A percentile compares a stretch with the other conserved stretches of the same genome.
Evolutionary conservation across 2,113 vertebrate species (phyloP).

Genomic region (Raphicerus campestris): DNA sequence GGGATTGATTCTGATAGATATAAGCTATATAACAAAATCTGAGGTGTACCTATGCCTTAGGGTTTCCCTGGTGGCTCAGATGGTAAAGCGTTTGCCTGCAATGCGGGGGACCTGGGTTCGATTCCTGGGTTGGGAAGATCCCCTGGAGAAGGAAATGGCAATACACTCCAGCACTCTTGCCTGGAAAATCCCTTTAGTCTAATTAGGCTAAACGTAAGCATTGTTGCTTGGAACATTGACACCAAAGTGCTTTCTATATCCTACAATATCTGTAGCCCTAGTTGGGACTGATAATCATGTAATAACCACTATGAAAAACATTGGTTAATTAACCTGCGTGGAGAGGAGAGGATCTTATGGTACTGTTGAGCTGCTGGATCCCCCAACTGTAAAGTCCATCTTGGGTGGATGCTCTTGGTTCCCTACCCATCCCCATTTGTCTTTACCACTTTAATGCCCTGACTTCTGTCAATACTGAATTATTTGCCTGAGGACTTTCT

Average conservation of each 20-base stretch:
- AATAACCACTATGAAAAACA: not conserved
- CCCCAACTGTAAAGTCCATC: not conserved
- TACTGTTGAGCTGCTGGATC: not conserved
- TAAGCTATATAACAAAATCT: not conserved
- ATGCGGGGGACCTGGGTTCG: too few relatives aligned
- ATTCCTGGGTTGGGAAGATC: too few relatives aligned
- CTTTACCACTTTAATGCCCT: not conserved
- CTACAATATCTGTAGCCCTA: not conserved
- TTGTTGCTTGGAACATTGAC: not conserved
- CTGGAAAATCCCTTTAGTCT: not conserved
- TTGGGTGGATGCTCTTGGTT: not conserved
- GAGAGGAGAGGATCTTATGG: not conserved
- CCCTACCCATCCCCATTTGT: not conserved
- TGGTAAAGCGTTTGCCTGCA: too few relatives aligned
- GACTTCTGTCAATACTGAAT: not conserved
- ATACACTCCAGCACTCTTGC: too few relatives aligned
- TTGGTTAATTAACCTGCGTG: not conserved
- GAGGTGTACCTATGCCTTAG: not conserved
- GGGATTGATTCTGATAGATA: not conserved
- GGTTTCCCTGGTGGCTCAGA: too few relatives aligned
- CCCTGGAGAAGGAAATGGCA: too few relatives aligned
- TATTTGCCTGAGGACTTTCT: not conserved
- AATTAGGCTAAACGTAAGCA: not conserved
- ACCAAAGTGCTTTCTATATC: not conserved
- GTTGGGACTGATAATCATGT: not conserved